Evolutionary conservation across 2,113 vertebrate genomes (phyloP), one percentile per base, ranked within the genome.

Genomic region (Okapia johnstoni): DNA sequence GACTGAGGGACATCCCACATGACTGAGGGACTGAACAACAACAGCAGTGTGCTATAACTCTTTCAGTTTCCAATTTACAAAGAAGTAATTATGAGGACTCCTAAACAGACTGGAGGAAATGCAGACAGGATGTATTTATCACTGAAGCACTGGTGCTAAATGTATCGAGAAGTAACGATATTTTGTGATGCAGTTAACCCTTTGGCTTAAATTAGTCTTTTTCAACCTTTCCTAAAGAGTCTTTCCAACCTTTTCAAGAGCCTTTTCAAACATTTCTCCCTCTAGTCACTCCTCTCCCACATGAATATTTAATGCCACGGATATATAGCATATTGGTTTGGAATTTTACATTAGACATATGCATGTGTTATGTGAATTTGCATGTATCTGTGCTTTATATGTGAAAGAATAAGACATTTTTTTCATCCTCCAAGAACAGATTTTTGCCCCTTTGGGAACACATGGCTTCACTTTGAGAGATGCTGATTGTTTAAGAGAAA

Each of bases 161-260:
- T 50, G 1, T 15, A 26, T 19, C 7, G 2, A 46, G 48, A 36
- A 30, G 7, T 13, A 4, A 15, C 0, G 2, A 2, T 2, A 19
- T 43, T 57, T 66, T 30, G 26, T 30, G n/a, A 30, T 19, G 26
- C 11, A 52, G 25, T 86, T 17, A 55, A 70, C 19, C 25, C 36
- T 61, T 15, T 25, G 57, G 26, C 13, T 46, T 48, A 43, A 28
- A 54, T 54, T 11, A 28, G 52, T 52, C 81, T 88, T 80, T 85
- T 87, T 21, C 21, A 77, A 1, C 14, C 12, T 77, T 61, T 33
- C 48, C 17, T 17, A 26, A 76, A 76, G 70, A 43, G 70, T 76
- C 36, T 36, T 30, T 36, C 26, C n/a, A 25, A 1, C 17, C n/a
- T 13, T 40, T 30, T 26, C 2, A 26, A 6, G 60, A 43, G 10